Base-by-base conservation (phyloP, 2,113 vertebrate genomes). In the Mellivora capensis region DNA sequence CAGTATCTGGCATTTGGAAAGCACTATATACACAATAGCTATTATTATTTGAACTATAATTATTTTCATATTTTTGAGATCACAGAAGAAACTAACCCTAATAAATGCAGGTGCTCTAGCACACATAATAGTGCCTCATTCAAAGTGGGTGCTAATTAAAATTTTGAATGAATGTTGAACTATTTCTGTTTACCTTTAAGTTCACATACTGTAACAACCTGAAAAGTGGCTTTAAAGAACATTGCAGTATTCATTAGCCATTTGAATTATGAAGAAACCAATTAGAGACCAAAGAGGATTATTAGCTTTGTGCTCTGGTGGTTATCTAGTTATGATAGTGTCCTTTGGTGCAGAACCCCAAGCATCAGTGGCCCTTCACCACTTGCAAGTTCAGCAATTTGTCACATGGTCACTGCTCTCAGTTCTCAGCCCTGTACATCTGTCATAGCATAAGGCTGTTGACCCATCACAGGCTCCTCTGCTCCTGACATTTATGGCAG, bases 61-160 rank as follows among this genome's bases (percentile, higher is more conserved):
- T 83, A 37, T 88, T 79, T 90, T 95, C 54, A 59, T 42, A 93
- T n/a, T 93, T 95, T 94, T 95, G 57, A 85, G 17, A 64, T 62
- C 14, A 82, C 18, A 86, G 69, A 87, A 37, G 57, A 95, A 87
- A 23, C 31, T 69, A 95, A 79, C 72, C 5, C 23, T 61, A 94
- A 95, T 88, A 21, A 57, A 57, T 21, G 1, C 6, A 94, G 67
- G 81, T 49, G 1, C 12, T 59, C 23, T 34, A 57, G 11, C 13
- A 54, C 4, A 29, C 72, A 49, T 72, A 93, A 64, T 80, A 86
- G 31, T 77, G 3, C 57, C 57, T 91, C 27, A 1, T 47, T 85
- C 21, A 85, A 74, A 61, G 21, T 91, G 4, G 17, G 12, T 69
- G 31, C 8, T 93, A 39, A 37, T 93, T 84, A n/a, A 44, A 91